These are phyloP conservation scores for Sebastes flavidus DNA, from an alignment of 2,797 vertebrate species.

Conservation along the genomic window DNA sequence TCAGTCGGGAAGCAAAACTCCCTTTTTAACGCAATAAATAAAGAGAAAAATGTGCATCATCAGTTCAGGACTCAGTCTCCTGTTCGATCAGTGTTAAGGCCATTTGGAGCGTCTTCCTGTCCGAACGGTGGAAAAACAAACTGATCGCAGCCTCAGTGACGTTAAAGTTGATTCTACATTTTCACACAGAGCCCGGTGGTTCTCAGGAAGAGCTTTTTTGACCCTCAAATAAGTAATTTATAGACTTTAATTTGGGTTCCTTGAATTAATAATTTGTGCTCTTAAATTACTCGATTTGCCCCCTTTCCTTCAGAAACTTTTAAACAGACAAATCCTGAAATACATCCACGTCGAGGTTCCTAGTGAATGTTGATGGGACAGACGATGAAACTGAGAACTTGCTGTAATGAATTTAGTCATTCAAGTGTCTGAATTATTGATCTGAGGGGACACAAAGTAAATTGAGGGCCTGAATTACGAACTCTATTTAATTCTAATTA, in stretches of 20 bases:
- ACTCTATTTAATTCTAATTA: too few species aligned
- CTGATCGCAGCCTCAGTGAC: neutral
- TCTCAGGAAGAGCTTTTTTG: neutral
- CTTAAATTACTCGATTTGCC: neutral
- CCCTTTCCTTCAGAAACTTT: neutral
- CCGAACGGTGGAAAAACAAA: neutral
- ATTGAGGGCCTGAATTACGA: neutral
- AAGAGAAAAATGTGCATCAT: conserved; percentile 2
- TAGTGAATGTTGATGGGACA: neutral
- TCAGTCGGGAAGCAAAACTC: neutral
- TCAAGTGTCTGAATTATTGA: neutral
- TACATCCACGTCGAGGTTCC: neutral
- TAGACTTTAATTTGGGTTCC: neutral
- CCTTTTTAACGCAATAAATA: conserved; percentile 38
- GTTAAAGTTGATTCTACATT: neutral
- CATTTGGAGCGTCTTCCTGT: neutral
- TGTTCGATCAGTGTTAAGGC: neutral
- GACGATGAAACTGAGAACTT: neutral
- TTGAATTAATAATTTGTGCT: neutral
- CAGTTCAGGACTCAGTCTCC: neutral
- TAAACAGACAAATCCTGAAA: neutral
- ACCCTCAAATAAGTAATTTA: neutral
- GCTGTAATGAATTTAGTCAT: neutral
- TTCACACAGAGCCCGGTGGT: neutral
- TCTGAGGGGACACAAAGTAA: neutral